Percentiles rank a stretch among this genome's conserved stretches.
phyloP scores from a whole-genome alignment of 1,140 invertebrate genomes.

The Drosophila yakuba region DNA sequence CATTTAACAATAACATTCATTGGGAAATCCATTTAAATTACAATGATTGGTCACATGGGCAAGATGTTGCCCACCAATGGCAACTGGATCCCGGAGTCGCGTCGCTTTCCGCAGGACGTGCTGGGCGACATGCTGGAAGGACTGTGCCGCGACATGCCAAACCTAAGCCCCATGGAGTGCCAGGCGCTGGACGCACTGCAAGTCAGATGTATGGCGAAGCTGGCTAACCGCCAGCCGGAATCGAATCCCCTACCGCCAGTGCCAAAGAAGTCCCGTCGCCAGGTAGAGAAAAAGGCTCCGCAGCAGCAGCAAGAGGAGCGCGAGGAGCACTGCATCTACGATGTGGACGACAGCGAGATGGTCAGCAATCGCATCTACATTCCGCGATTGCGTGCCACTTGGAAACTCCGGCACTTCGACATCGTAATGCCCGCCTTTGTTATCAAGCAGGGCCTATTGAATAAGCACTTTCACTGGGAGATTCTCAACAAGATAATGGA shows the following conservation, averaged over 20 bases:
- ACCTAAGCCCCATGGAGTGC: neutral
- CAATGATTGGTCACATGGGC: neutral
- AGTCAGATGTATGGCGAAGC: neutral
- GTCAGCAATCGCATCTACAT: slow-evolving; percentile 1
- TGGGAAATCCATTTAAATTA: neutral
- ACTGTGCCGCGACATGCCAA: neutral
- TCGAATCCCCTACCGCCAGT: neutral
- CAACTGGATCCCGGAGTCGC: neutral
- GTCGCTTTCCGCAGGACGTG: neutral
- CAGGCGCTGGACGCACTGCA: neutral
- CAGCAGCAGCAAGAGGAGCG: neutral
- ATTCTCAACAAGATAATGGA: neutral
- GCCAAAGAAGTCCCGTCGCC: neutral
- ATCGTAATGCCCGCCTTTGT: neutral
- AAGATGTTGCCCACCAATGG: neutral
- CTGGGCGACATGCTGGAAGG: neutral
- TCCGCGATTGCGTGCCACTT: neutral
- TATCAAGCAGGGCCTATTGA: neutral
- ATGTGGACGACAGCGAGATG: neutral
- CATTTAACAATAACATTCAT: neutral
- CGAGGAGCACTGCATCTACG: neutral
- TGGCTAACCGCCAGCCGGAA: neutral
- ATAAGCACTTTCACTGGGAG: neutral
- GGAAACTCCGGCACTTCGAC: neutral
- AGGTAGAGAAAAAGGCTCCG: neutral